phyloP scores from a whole-genome alignment of 2,113 vertebrate species.

The Calidris pygmaea region DNA sequence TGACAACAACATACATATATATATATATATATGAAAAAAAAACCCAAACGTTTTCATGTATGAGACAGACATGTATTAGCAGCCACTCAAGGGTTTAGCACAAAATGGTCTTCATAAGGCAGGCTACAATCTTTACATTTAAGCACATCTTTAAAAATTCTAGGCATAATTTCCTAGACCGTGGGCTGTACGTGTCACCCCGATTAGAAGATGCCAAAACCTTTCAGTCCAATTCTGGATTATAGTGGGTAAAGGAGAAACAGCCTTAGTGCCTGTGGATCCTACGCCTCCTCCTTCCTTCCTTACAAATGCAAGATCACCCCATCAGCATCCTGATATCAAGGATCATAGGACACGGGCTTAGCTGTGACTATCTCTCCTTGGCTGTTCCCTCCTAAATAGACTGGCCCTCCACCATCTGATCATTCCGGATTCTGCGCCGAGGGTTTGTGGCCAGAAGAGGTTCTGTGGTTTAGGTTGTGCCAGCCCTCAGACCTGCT shows the following conservation, averaged over 20 bases:
- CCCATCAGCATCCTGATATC: neutral
- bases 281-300: neutral
- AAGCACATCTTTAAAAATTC: neutral
- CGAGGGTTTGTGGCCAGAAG: neutral
- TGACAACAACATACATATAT: neutral
- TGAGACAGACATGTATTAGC: neutral
- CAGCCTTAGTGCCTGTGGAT: neutral
- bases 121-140: neutral
- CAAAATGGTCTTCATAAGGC: neutral
- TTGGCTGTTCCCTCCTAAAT: neutral
- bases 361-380: neutral
- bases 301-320: neutral
- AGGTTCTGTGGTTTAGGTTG: neutral
- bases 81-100: neutral
- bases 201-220: neutral
- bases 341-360: neutral
- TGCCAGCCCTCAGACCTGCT: neutral
- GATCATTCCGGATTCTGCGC: neutral
- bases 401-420: neutral
- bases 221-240: neutral
- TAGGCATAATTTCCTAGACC: neutral
- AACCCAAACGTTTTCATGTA: neutral
- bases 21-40: neutral
- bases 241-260: neutral
- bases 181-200: fast-evolving